Base-by-base conservation (phyloP, 2,888 invertebrate species). In the Periphyllus acericola region DNA sequence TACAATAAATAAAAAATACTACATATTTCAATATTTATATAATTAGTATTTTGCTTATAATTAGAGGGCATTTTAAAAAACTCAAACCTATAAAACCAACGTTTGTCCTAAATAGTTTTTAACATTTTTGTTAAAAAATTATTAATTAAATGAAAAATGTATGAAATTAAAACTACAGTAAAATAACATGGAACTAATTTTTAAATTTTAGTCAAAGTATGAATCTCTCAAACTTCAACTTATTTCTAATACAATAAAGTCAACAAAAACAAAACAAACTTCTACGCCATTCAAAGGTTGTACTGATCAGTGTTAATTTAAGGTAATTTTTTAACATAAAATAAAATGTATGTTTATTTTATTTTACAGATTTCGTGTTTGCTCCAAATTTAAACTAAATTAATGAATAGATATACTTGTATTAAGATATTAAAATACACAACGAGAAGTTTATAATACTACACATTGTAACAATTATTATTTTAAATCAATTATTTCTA, bases 401-500 rank as follows among this genome's bases (percentile, higher is more conserved):
- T 2, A 46, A 19, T 46, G 4, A 14, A 19, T 5, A 60, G 8
- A 74, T 25, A 25, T 32, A 72, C 29, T 46, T 46, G 29, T 32
- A 71, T 21, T 82, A 32, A 82, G 29, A 3, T 11, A 81, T 19
- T 36, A 46, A 21, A 34, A 83, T 9, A 72, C 72, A 83, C 25
- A 29, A 55, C 36, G 74, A 85, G n/a, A 68, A 34, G 34, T 52
- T 34, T 68, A 78, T 4, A 85, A 3, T 34, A 40, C 29, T 68
- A 68, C 21, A 68, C 9, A 78, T 6, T 76, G 11, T 52, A 85
- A 76, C 32, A 66, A 52, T 85, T 78, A 19, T 78, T 68, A 78
- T 46, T 85, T 76, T 68, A 34, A 34, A 78, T 88, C 36, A 68
- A 78, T 55, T 83, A 88, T 66, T 88, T 92, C 90, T 89, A 95